Evolutionary conservation across 2,888 invertebrate species (phyloP), one percentile per base, ranked within the genome.

Genomic region (Nomada fucata): DNA sequence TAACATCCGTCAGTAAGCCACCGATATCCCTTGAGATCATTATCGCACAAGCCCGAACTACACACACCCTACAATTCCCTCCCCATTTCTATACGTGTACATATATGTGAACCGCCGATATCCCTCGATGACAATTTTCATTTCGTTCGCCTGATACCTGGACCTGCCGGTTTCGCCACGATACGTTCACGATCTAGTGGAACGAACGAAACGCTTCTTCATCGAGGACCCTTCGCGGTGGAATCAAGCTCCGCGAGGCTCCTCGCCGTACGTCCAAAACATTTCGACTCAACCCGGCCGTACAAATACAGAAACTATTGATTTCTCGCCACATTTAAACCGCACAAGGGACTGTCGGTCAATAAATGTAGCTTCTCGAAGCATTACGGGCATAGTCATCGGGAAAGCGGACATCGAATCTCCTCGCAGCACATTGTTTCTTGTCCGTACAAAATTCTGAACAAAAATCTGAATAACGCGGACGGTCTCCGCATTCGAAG

Each of bases 271-370:
- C 59, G 64, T 68, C 29, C 53, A 74, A 76, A 76, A 76, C 55
- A 69, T 80, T 76, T 78, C 68, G 57, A 70, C 60, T 76, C 59
- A 59, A 83, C 72, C 63, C 78, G 65, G 83, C 77, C 81, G 82
- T 87, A 87, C 85, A 23, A 81, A 80, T 65, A 57, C 13, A 79
- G 76, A 87, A 81, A 79, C 69, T 85, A 87, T 87, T 64, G 85
- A 87, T 87, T 85, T 60, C 64, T 63, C 44, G 81, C 70, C 85
- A 83, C 85, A 83, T 87, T 87, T 87, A 87, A 85, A 85, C 76
- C 72, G 70, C 59, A 36, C 70, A 55, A 74, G 76, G 55, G 77
- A 55, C 67, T 64, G 67, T 67, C 79, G 84, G 80, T 80, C 84
- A 84, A 83, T 86, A 87, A 82, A 70, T 85, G 65, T 55, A 65